Base-by-base conservation (phyloP, 2,888 invertebrate species). In the Agrilus biguttatus region DNA sequence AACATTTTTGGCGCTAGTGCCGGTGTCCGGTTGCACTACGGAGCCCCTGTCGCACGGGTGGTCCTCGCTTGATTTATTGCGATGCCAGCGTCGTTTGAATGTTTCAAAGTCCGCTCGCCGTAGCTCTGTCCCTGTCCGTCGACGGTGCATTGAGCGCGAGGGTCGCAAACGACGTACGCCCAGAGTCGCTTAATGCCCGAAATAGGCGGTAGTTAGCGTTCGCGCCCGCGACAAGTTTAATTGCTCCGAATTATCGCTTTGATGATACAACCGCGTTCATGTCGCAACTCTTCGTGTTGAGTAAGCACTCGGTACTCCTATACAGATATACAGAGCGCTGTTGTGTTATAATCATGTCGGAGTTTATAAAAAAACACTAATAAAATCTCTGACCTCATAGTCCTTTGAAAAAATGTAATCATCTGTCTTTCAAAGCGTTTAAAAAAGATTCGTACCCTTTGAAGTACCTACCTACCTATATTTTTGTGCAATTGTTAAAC, bases 1-100 rank as follows among this genome's bases (percentile, higher is more conserved):
- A 66, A 66, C 66, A 66, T 65, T 66, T 66, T 65, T 65, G 64
- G 65, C 65, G 65, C 62, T 63, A 61, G 62, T 61, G 60, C 60
- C 61, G 62, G 62, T 63, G 64, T 63, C 62, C 62, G 58, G 62
- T 61, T 61, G 60, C 60, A 55, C 59, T 58, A 53, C 57, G 53
- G 51, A 55, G 54, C 57, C 56, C 54, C 58, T 51, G 55, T 58
- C 58, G 58, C 58, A 57, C 60, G 62, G 62, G 62, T 62, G 63
- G 62, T 62, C 60, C 53, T 54, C 55, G 48, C 52, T 58, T 64
- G 64, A 64, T 64, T 64, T 64, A 64, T 63, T 54, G 55, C 57
- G 55, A 61, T 61, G 61, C 62, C 61, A 62, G 58, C 60, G 56
- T 62, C 59, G 61, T 62, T 63, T 62, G 60, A 62, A 63, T 62